These are phyloP conservation scores for Neotoma lepida DNA, from an alignment of 2,113 vertebrate species.

Conservation along the genomic window DNA sequence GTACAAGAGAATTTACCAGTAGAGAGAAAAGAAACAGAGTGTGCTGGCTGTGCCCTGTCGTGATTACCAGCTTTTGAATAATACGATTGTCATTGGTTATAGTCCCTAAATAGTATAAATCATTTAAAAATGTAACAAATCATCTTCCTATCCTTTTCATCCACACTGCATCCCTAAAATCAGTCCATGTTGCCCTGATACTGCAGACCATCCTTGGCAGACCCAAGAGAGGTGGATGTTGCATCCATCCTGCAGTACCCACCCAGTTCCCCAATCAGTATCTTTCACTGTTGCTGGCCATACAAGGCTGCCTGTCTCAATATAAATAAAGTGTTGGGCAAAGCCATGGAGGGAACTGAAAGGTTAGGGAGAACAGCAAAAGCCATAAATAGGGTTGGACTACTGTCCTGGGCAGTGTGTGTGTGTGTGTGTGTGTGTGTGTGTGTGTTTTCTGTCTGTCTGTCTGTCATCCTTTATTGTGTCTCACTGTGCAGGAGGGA, in stretches of 20 bases:
- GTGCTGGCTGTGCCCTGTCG: background rate
- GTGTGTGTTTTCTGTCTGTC: background rate
- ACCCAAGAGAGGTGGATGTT: background rate
- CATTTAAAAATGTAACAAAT: slow-evolving; percentile 29
- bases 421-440: no score
- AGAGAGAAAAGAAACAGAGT: background rate
- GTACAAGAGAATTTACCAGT: background rate
- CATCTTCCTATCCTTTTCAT: background rate
- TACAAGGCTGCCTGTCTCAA: background rate
- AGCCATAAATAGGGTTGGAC: background rate
- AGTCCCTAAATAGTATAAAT: slow-evolving; percentile 4
- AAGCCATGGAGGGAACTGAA: background rate
- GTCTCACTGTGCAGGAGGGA: background rate
- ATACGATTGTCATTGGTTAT: background rate
- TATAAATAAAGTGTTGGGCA: background rate
- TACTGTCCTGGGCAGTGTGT: background rate
- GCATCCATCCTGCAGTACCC: background rate
- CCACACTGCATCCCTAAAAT: background rate
- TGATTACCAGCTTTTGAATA: background rate
- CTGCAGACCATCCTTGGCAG: background rate
- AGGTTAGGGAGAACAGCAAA: background rate
- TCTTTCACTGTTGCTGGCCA: background rate
- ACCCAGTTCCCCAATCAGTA: background rate
- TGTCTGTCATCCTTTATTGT: background rate
- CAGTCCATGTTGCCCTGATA: background rate